phyloP scores from a whole-genome alignment of 2,797 vertebrate species.

The Scolopax bukidnonensis region DNA sequence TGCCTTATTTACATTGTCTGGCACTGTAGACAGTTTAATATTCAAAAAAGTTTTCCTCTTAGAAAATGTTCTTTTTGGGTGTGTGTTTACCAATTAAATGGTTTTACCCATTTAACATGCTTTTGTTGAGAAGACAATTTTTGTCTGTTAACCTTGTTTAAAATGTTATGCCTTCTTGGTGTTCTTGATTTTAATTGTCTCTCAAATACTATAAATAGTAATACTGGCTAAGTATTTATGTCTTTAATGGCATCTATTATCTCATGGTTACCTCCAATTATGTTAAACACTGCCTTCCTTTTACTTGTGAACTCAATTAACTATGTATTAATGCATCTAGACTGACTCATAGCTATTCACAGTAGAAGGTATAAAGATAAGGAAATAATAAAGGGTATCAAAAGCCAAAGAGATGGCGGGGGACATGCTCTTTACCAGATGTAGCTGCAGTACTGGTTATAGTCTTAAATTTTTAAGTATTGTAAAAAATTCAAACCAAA shows the following conservation, averaged over 20 bases:
- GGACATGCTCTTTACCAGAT: not conserved
- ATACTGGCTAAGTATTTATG: not conserved
- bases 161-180: not conserved
- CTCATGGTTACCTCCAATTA: not conserved
- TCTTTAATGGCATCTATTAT: not conserved
- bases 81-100: not conserved
- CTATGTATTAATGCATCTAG: not conserved
- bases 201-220: not conserved
- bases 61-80: not conserved
- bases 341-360: not conserved
- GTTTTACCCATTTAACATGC: not conserved
- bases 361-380: not conserved
- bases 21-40: slow-evolving; percentile 35
- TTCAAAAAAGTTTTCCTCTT: slow-evolving; percentile 14
- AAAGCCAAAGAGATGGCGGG: not conserved
- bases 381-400: not conserved
- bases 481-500: not conserved
- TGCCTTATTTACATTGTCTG: slow-evolving; percentile 60
- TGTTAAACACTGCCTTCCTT: not conserved
- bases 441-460: not conserved
- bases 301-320: not conserved
- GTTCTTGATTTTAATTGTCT: not conserved
- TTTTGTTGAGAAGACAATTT: slow-evolving; percentile 9
- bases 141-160: not conserved
- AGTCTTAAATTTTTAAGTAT: not conserved